These are phyloP conservation scores for Cheilosia impressa DNA, from an alignment of 2,888 invertebrate species.

Conservation along the genomic window DNA sequence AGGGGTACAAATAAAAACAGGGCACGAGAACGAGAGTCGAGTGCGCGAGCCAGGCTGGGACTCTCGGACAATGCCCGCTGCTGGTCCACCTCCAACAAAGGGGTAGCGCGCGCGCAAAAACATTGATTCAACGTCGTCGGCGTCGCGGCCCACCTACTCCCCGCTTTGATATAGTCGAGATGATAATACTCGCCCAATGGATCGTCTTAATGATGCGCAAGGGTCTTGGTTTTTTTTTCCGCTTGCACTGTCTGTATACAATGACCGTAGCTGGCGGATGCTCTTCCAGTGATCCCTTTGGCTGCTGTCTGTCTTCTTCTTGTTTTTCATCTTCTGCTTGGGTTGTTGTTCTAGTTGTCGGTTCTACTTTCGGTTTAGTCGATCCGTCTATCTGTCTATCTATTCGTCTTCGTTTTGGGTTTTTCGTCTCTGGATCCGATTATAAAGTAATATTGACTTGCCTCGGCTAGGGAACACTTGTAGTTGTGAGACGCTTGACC, in stretches of 20 bases:
- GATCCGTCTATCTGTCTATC: constrained; percentile 68
- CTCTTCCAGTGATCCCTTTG: constrained; percentile 23
- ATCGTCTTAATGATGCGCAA: constrained; percentile 69
- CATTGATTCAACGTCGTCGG: constrained; percentile 58
- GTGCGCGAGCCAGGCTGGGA: constrained; percentile 10
- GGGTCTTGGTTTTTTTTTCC: constrained; percentile 6
- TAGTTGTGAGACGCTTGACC: constrained; percentile 8
- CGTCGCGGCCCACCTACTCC: constrained; percentile 55
- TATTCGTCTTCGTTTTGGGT: constrained; percentile 51
- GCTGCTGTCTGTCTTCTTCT: constrained; percentile 45
- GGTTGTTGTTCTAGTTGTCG: constrained; percentile 38
- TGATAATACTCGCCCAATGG: constrained; percentile 68
- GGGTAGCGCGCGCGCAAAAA: constrained; percentile 46
- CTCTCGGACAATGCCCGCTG: constrained; percentile 11
- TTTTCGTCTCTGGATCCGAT: constrained; percentile 25
- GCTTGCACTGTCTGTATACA: background rate
- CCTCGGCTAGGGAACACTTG: constrained; percentile 30
- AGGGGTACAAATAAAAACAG: constrained; percentile 37
- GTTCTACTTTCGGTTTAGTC: constrained; percentile 58
- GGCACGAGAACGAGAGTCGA: constrained; percentile 24
- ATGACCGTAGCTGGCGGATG: constrained; percentile 4
- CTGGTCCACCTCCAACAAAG: constrained; percentile 53
- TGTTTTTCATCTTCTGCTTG: constrained; percentile 16
- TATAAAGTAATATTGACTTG: constrained; percentile 42
- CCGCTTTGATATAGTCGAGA: constrained; percentile 50